Evolutionary conservation across 2,113 vertebrate genomes (phyloP).

Genomic region (Oceanites oceanicus): DNA sequence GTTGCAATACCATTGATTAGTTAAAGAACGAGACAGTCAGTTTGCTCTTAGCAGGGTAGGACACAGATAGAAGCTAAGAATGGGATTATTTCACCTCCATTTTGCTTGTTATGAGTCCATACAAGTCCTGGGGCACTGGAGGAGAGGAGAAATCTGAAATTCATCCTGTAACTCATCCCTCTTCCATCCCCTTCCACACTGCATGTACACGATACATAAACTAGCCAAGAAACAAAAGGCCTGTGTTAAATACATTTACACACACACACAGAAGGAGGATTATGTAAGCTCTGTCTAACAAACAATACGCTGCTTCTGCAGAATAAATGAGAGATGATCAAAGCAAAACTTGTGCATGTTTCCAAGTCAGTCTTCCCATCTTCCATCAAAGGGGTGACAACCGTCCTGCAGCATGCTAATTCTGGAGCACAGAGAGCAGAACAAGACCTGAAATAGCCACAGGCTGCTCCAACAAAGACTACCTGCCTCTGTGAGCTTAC

Average conservation of each 20-base stretch:
- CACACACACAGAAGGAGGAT: slow-evolving; percentile 33
- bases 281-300: slow-evolving; percentile 54
- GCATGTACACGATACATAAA: neutral
- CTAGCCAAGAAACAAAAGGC: slow-evolving; percentile 48
- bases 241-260: slow-evolving; percentile 50
- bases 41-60: neutral
- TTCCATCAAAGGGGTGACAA: slow-evolving; percentile 35
- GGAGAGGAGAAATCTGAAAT: neutral
- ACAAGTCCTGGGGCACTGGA: neutral
- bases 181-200: neutral
- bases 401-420: neutral
- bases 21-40: neutral
- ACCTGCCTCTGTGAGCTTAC: neutral
- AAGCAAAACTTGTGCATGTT: neutral
- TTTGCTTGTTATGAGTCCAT: neutral
- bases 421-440: neutral
- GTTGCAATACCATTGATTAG: neutral
- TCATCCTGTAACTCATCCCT: neutral
- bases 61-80: neutral
- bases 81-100: neutral
- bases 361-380: slow-evolving; percentile 27
- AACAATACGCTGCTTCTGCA: slow-evolving; percentile 41
- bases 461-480: neutral
- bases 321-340: slow-evolving; percentile 5
- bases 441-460: neutral